Base-by-base conservation (phyloP, 30 jellyfish, hydroid and myxozoan species). In the Hydractinia symbiolongicarpus region DNA sequence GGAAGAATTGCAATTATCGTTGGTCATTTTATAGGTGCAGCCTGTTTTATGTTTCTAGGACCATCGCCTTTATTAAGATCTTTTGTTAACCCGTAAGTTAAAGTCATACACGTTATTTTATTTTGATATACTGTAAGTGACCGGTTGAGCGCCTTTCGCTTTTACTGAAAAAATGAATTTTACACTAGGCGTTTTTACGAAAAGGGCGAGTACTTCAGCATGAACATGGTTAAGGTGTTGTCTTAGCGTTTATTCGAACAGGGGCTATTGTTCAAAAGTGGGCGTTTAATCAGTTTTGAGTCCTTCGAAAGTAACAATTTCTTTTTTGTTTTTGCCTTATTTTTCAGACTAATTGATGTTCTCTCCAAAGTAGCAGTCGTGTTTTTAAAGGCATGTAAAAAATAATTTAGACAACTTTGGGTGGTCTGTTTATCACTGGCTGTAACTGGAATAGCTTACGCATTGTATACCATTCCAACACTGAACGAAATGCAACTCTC, bases 31-130 rank as follows among this genome's bases (percentile, higher is more conserved):
- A 20, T 60, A 10, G 60, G 79, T 73, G 95, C 80, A 17, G 15
- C 83, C 6, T 56, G 81, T 8, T 91, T 68, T 53, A 52, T 86
- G 14, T 52, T 86, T 21, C 79, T 91, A n/a, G 97, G 97, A 9
- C 97, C 97, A 9, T 78, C 89, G 15, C 97, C 97, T 8, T 73
- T 91, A 50, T 66, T 86, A 9, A 67, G 54, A 9, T 9, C 82
- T 9, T 66, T 67, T 66, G 62, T 91, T 53, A 94, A 90, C 55
- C 51, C 78, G 90, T 83, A 54, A 80, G 84, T 44, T 15, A 6
- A 49, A n/a, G 10, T 21, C 17, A 54, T 15, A 15, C 52, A 3
- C n/a, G 71, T 21, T 0, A 75, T 16, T 20, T 14, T 67, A 10
- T 14, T 15, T 14, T 19, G 17, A 20, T 20, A 20, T 10, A 15